Base-by-base conservation (phyloP, 1,140 invertebrate species). In the Diuraphis noxia region DNA sequence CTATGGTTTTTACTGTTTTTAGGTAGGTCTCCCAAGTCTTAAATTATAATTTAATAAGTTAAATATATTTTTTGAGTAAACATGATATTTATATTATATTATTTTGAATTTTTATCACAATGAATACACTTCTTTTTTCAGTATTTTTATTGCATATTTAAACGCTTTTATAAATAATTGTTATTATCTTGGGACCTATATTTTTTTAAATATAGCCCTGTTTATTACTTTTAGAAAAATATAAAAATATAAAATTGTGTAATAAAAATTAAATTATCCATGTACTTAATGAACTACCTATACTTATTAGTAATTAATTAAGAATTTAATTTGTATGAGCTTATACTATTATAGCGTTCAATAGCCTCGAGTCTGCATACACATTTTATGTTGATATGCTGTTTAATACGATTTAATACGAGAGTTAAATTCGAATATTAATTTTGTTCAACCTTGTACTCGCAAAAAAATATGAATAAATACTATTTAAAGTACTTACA, bases 371-470 rank as follows among this genome's bases (percentile, higher is more conserved):
- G 46, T 23, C 46, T 86, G 84, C 17, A 52, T 52, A 34, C 49
- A 36, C 49, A 56, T 52, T 87, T 87, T 41, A 63, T n/a, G 34
- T 88, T 56, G 56, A 56, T 84, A 49, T 63, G 63, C 36, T 38
- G 38, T 38, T 88, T 56, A 63, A 88, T 63, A 38, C 23, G 84
- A 46, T 23, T 49, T 19, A 30, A 56, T 36, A 40, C 8, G 46
- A 40, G 36, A 56, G 36, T 87, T 38, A 30, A 56, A 88, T 1
- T 56, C 13, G 86, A 88, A 88, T 88, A 88, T 63, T 63, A 56
- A 63, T 88, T 88, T 63, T 30, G 56, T 56, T 56, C 86, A 40
- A 88, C 86, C 86, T 88, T 88, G 86, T 88, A 63, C 86, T 30
- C 36, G 36, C 36, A n/a, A 87, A 87, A 87, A 38, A 49, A 36